A percentile compares a stretch with the other conserved stretches of the same genome.
phyloP scores from a whole-genome alignment of 2,888 invertebrate genomes.

The Cantharis rustica region DNA sequence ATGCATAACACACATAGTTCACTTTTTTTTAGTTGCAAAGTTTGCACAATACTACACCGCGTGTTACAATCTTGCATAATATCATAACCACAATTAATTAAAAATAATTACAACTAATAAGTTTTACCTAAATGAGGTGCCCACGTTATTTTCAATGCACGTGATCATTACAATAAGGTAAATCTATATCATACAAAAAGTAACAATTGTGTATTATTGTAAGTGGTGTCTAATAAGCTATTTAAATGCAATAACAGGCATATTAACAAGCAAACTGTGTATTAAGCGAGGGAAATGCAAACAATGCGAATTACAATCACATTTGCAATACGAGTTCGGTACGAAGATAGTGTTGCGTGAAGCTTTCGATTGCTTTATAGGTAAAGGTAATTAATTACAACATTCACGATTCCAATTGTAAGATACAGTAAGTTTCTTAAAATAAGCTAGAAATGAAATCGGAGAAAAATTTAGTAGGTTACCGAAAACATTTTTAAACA shows the following conservation, averaged over 20 bases:
- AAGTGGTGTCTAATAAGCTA: constrained; percentile 39
- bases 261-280: constrained; percentile 36
- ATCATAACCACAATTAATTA: not conserved
- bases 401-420: constrained; percentile 15
- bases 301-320: constrained; percentile 43
- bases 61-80: not conserved
- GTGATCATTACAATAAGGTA: not conserved
- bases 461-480: too few relatives aligned
- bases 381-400: constrained; percentile 26
- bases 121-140: not conserved
- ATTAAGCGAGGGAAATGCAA: constrained; percentile 40
- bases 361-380: constrained; percentile 32
- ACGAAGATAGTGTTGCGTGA: constrained; percentile 27
- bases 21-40: not conserved
- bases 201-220: constrained; percentile 29
- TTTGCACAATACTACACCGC: not conserved
- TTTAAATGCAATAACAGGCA: constrained; percentile 41
- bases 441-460: not conserved
- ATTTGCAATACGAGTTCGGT: constrained; percentile 36
- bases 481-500: too few relatives aligned
- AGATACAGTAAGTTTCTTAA: not conserved
- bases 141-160: not conserved
- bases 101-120: not conserved
- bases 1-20: not conserved
- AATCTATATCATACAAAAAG: constrained; percentile 15